Conservation (phyloP, 2,888 invertebrate species). For the Emmelina monodactyla region DNA sequence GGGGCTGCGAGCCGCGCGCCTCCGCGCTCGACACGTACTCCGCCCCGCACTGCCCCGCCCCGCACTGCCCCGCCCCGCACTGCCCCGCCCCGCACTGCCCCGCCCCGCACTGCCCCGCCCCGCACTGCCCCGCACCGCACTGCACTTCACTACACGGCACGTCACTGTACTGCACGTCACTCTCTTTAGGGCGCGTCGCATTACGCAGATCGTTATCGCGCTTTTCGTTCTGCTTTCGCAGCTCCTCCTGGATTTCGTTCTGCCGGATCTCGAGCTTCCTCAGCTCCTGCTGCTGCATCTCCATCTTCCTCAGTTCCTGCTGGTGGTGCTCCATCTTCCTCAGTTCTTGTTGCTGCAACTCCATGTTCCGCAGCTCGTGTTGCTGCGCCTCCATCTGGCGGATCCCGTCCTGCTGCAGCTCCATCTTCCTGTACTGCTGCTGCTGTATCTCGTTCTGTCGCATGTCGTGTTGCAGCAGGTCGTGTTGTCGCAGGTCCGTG, state of each 20-base stretch:
- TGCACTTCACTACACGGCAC: too few species aligned
- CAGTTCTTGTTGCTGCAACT: background rate
- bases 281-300: too few species aligned
- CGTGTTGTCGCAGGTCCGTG: constrained; percentile 45
- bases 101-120: too few species aligned
- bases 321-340: too few species aligned
- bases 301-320: too few species aligned
- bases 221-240: too few species aligned
- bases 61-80: background rate
- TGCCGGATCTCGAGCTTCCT: too few species aligned
- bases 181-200: too few species aligned
- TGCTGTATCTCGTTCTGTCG: background rate
- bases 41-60: constrained; percentile 27
- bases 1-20: constrained; percentile 77
- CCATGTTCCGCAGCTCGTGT: background rate
- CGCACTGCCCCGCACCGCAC: too few species aligned
- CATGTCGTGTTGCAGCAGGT: background rate
- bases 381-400: background rate
- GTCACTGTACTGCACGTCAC: too few species aligned
- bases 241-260: too few species aligned
- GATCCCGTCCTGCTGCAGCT: background rate
- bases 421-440: background rate
- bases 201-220: too few species aligned
- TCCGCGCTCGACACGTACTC: constrained; percentile 72
- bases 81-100: background rate